Evolutionary conservation across 2,888 invertebrate species (phyloP).

Genomic region (Thera britannica): DNA sequence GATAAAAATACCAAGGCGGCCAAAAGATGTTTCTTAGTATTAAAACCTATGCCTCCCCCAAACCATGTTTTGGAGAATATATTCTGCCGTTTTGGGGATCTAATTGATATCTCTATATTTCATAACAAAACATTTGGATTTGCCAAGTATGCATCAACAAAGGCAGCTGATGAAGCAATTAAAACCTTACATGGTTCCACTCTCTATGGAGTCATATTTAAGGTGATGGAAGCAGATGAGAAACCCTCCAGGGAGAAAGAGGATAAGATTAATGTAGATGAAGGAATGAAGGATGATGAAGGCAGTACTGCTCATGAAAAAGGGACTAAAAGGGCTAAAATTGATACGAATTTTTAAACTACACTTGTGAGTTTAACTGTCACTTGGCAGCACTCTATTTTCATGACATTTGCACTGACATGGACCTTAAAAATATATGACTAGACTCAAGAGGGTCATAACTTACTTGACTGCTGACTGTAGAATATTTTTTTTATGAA

Average conservation of each 20-base stretch:
- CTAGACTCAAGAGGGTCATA: not conserved
- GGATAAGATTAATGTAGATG: conserved; percentile 48
- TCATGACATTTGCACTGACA: conserved; percentile 11
- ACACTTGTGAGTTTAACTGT: not conserved
- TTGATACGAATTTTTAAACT: conserved; percentile 41
- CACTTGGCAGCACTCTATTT: not conserved
- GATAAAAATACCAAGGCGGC: conserved; percentile 86
- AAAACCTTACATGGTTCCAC: conserved; percentile 90
- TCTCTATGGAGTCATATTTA: conserved; percentile 91
- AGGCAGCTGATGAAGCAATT: conserved; percentile 91
- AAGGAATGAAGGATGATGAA: conserved; percentile 22
- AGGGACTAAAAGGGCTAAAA: conserved; percentile 64
- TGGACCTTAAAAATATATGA: not conserved
- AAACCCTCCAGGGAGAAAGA: conserved; percentile 65
- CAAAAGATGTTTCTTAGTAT: conserved; percentile 88
- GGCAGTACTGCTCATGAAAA: conserved; percentile 51
- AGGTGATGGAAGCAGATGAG: conserved; percentile 96
- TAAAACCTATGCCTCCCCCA: conserved; percentile 88
- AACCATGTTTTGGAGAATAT: conserved; percentile 91
- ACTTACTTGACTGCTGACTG: conserved; percentile 5
- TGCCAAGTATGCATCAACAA: conserved; percentile 92
- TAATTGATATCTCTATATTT: conserved; percentile 95
- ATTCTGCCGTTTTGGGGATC: conserved; percentile 95
- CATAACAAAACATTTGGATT: conserved; percentile 97
- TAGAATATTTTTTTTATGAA: conserved; percentile 1